phyloP scores from a whole-genome alignment of 92 coral and sea anemone species.

The Zoanthus sansibaricus region DNA sequence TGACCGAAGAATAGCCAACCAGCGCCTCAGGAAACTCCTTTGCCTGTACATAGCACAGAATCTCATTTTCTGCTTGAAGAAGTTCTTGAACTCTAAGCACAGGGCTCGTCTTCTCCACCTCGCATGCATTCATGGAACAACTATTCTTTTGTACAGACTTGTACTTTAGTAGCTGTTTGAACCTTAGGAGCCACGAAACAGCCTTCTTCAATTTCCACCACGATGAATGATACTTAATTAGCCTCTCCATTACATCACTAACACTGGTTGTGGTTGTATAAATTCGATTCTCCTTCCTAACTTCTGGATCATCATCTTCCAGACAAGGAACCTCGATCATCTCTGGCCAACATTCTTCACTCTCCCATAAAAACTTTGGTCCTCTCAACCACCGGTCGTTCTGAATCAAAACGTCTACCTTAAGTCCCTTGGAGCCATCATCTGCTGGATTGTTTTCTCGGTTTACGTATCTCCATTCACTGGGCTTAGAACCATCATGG shows the following conservation, averaged over 20 bases:
- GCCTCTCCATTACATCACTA: constrained; percentile 36
- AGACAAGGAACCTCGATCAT: constrained; percentile 40
- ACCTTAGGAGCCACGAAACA: too few relatives aligned
- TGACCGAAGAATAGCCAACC: too few relatives aligned
- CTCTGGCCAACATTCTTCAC: constrained; percentile 26
- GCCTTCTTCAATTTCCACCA: too few relatives aligned
- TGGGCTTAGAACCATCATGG: too few relatives aligned
- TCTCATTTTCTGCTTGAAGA: too few relatives aligned
- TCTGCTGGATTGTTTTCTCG: constrained; percentile 17
- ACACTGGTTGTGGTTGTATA: constrained; percentile 34
- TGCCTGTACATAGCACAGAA: too few relatives aligned
- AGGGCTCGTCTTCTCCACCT: too few relatives aligned
- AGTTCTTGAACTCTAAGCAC: too few relatives aligned
- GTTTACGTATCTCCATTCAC: not conserved
- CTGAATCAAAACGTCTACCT: constrained; percentile 43
- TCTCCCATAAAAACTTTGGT: constrained; percentile 63
- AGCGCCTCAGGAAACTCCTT: too few relatives aligned
- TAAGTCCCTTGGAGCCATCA: constrained; percentile 68
- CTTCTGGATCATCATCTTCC: constrained; percentile 67
- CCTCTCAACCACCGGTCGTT: constrained; percentile 71
- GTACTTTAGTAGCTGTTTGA: too few relatives aligned
- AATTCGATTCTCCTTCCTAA: constrained; percentile 61
- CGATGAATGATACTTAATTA: constrained; percentile 28
- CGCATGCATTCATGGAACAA: too few relatives aligned
- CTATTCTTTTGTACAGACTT: too few relatives aligned